phyloP scores from a whole-genome alignment of 1,140 invertebrate genomes.

The Orchestia grillus region DNA sequence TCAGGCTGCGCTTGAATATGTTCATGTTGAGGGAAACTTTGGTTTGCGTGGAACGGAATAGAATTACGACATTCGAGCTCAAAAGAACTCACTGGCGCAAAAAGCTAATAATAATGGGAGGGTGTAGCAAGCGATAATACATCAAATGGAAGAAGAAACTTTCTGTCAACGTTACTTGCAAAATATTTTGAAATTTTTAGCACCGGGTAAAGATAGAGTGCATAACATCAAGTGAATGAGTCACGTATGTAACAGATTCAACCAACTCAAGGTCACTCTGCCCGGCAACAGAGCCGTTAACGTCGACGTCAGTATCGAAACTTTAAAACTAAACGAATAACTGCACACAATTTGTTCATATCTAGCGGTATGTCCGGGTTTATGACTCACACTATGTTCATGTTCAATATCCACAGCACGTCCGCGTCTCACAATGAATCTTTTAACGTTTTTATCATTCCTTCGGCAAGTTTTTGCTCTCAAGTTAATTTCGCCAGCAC shows the following conservation, averaged over 20 bases:
- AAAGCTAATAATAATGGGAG: neutral
- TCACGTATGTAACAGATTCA: no score
- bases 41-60: neutral
- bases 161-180: neutral
- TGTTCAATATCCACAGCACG: neutral
- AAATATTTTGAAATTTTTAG: neutral
- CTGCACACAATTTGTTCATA: no score
- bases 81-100: neutral
- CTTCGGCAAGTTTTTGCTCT: no score
- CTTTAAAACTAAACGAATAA: no score
- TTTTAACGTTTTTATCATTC: no score
- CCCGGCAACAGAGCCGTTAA: no score
- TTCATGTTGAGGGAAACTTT: slow-evolving; percentile 68
- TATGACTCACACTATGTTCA: neutral
- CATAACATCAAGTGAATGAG: neutral
- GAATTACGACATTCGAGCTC: neutral
- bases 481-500: neutral
- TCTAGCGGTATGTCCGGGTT: no score
- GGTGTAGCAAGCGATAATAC: no score
- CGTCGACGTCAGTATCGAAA: no score
- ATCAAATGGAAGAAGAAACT: neutral
- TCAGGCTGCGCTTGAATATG: slow-evolving; percentile 82
- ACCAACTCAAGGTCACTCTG: no score
- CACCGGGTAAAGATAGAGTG: neutral
- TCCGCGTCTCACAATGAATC: neutral